Evolutionary conservation across 2,797 vertebrate species (phyloP).

Genomic region (Argyrosomus regius): DNA sequence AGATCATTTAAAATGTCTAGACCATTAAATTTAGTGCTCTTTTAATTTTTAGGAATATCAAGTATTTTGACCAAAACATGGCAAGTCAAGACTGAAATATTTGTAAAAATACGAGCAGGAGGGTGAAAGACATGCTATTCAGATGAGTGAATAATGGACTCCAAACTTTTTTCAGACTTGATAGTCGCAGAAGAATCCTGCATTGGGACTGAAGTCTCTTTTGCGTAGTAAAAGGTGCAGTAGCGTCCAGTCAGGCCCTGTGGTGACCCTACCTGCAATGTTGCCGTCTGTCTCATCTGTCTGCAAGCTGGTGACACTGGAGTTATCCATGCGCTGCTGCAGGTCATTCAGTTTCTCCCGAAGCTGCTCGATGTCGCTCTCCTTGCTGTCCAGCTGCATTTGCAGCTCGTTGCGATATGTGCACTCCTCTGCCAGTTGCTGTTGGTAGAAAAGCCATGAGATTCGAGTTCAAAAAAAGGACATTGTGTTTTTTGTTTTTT

Average conservation of each 20-base stretch:
- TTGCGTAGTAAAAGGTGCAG: not conserved
- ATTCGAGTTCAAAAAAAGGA: conserved; percentile 11
- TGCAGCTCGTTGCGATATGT: conserved; percentile 95
- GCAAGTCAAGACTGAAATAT: not conserved
- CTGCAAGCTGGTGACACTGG: conserved; percentile 94
- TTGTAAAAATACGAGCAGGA: not conserved
- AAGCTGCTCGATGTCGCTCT: conserved; percentile 98
- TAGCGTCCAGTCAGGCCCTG: not conserved
- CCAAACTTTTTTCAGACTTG: not conserved
- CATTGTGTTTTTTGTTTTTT: fast-evolving
- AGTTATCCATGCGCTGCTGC: conserved; percentile 94
- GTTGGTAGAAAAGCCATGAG: conserved; percentile 21
- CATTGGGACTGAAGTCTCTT: not conserved
- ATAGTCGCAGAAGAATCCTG: not conserved
- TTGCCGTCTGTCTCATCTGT: conserved; percentile 94
- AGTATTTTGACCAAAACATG: not conserved
- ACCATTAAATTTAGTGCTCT: too few species aligned
- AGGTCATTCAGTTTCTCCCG: conserved; percentile 93
- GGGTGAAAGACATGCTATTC: not conserved
- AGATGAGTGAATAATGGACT: not conserved
- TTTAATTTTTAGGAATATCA: not conserved
- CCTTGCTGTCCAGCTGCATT: conserved; percentile 99
- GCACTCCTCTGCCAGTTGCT: conserved; percentile 96
- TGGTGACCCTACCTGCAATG: conserved; percentile 88
- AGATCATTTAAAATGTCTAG: too few species aligned